These are phyloP conservation scores for Brienomyrus brachyistius DNA, from an alignment of 2,113 vertebrate genomes.

Conservation along the genomic window DNA sequence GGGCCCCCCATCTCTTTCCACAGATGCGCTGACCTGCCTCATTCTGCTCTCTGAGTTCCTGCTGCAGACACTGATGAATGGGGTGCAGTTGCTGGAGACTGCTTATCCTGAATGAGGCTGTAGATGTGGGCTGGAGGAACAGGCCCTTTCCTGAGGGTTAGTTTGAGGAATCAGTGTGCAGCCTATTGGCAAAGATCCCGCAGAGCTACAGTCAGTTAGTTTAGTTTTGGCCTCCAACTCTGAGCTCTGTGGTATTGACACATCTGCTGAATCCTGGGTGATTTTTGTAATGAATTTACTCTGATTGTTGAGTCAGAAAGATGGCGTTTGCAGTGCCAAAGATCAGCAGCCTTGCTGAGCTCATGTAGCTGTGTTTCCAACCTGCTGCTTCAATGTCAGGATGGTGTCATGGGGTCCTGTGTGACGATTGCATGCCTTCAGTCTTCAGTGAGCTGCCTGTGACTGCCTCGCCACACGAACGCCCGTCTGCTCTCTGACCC, in stretches of 20 bases:
- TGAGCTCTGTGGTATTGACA: not conserved
- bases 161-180: not conserved
- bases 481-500: not conserved
- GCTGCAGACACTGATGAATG: constrained; percentile 55
- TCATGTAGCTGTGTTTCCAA: not conserved
- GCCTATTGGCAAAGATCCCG: constrained; percentile 31
- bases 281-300: not conserved
- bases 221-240: not conserved
- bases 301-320: not conserved
- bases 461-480: not conserved
- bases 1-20: not conserved
- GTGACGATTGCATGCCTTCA: not conserved
- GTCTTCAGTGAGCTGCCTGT: not conserved
- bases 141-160: not conserved
- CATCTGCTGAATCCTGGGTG: not conserved
- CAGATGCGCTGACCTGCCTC: constrained; percentile 15
- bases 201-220: not conserved
- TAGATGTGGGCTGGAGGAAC: constrained; percentile 8
- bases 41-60: constrained; percentile 30
- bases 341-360: not conserved
- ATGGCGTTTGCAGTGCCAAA: not conserved
- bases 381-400: not conserved
- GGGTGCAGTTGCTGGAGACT: constrained; percentile 63
- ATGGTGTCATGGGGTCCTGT: not conserved
- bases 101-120: constrained; percentile 48